phyloP scores from a whole-genome alignment of 2,113 vertebrate genomes.

The Gallinago media region DNA sequence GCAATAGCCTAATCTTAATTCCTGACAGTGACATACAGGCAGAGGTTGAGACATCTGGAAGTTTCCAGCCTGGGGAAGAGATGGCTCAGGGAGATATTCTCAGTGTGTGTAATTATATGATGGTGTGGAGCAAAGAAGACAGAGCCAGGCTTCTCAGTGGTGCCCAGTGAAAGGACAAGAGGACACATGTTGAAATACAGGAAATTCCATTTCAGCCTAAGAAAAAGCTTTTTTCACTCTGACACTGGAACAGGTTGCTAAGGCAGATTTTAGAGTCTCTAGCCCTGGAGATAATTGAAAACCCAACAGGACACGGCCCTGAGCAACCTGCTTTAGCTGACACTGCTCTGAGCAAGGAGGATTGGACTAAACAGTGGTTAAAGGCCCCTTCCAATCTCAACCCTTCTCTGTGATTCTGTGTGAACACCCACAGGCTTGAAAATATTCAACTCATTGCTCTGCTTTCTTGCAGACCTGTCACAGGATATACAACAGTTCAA shows the following conservation, averaged over 20 bases:
- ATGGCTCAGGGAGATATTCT: not conserved
- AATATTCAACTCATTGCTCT: not conserved
- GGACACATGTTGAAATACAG: not conserved
- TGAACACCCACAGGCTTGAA: not conserved
- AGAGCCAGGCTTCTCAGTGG: not conserved
- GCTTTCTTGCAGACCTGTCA: not conserved
- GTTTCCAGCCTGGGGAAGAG: not conserved
- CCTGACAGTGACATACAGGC: not conserved
- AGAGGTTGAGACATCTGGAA: not conserved
- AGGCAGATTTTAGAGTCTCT: not conserved
- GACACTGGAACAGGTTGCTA: not conserved
- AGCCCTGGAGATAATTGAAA: not conserved
- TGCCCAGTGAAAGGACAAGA: not conserved
- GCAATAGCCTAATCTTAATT: not conserved
- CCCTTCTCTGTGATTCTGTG: not conserved
- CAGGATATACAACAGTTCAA: not conserved
- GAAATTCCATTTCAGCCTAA: not conserved
- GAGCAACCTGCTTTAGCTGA: not conserved
- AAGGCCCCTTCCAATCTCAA: not conserved
- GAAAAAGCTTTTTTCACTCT: not conserved
- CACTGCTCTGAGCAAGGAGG: not conserved
- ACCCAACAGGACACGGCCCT: fast-evolving
- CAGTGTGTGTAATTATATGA: not conserved
- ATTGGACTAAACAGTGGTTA: not conserved
- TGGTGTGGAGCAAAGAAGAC: not conserved